A percentile compares a stretch with the other conserved stretches of the same genome.
These are phyloP conservation scores for Lysandra bellargus DNA, from an alignment of 2,888 invertebrate species.

Conservation along the genomic window DNA sequence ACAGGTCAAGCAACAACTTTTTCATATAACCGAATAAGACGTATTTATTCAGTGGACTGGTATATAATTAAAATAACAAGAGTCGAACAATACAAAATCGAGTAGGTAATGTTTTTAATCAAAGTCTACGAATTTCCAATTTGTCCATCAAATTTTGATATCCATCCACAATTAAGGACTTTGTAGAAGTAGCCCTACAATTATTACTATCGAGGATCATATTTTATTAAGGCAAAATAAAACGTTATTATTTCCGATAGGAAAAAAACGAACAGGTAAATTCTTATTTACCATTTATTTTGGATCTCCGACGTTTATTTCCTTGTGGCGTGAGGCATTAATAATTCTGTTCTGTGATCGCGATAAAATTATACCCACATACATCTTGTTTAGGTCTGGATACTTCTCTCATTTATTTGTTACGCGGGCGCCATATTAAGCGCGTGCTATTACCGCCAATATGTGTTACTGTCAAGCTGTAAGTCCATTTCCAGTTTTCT, in stretches of 20 bases:
- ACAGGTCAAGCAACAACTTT: too few species aligned
- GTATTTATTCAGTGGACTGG: not conserved
- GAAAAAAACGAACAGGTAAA: not conserved
- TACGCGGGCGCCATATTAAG: not conserved
- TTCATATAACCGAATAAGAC: too few species aligned
- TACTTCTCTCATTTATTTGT: conserved; percentile 2
- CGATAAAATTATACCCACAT: conserved; percentile 1
- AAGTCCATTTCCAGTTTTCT: not conserved
- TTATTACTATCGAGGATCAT: not conserved
- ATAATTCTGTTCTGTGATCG: conserved; percentile 8
- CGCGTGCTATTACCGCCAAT: not conserved
- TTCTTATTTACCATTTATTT: not conserved
- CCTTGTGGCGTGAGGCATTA: not conserved
- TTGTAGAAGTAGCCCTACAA: not conserved
- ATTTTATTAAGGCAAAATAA: not conserved
- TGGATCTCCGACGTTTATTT: not conserved
- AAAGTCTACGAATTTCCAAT: not conserved
- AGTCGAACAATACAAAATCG: too few species aligned
- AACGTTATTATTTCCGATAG: not conserved
- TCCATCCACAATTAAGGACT: not conserved
- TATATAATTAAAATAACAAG: too few species aligned
- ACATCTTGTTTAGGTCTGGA: not conserved
- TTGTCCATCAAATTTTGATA: not conserved
- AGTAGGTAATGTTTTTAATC: too few species aligned
- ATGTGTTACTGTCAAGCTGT: not conserved